Base-by-base conservation (phyloP, 2,888 invertebrate genomes). In the Eristalinus aeneus region DNA sequence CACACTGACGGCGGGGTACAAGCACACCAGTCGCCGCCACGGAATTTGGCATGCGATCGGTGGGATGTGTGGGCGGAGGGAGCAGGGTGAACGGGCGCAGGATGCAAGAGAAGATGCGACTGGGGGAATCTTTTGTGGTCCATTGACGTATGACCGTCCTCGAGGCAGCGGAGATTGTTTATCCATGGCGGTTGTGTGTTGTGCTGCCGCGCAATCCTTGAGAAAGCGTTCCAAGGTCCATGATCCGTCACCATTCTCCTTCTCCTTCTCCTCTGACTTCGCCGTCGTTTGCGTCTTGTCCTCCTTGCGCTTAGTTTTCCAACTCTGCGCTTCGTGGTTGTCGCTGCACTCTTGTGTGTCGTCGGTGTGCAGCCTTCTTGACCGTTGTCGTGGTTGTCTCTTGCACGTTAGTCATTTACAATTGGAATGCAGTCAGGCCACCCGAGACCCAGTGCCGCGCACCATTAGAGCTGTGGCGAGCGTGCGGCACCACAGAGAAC, bases 71-170 rank as follows among this genome's bases (percentile, higher is more conserved):
- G 46, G n/a, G 46, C 12, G 22, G 22, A 20, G 9, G 56, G 56
- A 23, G 10, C 10, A 23, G 39, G 39, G 2, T n/a, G 34, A 22
- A 11, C 27, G 58, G 10, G 12, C 27, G 10, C 27, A 32, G 32
- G 78, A 34, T 34, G 46, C 39, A 34, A 67, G 65, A 73, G 67
- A 77, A 86, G 82, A 69, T 82, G 82, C 76, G 65, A 78, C 73
- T 77, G 77, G 60, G 64, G 63, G 86, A 81, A 81, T 86, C 82
- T 77, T 82, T 81, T 78, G 77, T 82, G 82, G 86, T 86, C 81
- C 86, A 81, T 86, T 86, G 86, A 86, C 86, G 86, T 86, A 86
- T 86, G 82, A 82, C 86, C 86, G 82, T 86, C 86, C 69, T 82
- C 85, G 76, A 72, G 76, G 71, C 68, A 73, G 67, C 68, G 76